These are phyloP conservation scores for Caranx melampygus DNA, from an alignment of 2,113 vertebrate genomes.

Conservation along the genomic window DNA sequence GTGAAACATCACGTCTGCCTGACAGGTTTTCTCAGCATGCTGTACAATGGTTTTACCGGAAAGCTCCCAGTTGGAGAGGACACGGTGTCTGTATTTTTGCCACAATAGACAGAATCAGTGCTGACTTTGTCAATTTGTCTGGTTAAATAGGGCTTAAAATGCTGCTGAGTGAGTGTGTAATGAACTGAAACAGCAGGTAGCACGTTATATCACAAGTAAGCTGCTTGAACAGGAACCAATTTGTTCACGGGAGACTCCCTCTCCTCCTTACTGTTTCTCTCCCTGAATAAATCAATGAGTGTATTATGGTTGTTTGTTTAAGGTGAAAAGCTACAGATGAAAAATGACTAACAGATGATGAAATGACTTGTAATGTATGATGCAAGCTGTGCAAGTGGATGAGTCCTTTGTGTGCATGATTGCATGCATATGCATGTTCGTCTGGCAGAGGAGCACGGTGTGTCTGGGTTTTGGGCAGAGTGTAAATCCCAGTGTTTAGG, in stretches of 20 bases:
- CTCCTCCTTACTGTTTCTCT: slow-evolving; percentile 11
- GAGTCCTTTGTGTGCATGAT: slow-evolving; percentile 63
- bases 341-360: slow-evolving; percentile 73
- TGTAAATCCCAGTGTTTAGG: slow-evolving; percentile 68
- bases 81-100: neutral
- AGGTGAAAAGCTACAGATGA: slow-evolving; percentile 50
- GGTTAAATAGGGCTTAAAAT: slow-evolving; percentile 49
- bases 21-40: neutral
- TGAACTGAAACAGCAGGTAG: slow-evolving; percentile 34
- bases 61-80: neutral
- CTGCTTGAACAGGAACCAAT: slow-evolving; percentile 45
- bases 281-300: slow-evolving; percentile 43
- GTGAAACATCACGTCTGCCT: slow-evolving; percentile 4
- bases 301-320: slow-evolving; percentile 65
- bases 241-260: slow-evolving; percentile 35
- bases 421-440: slow-evolving; percentile 73
- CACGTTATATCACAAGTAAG: slow-evolving; percentile 26
- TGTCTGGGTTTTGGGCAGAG: slow-evolving; percentile 64
- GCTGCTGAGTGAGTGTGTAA: slow-evolving; percentile 26
- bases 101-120: neutral
- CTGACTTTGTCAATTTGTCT: slow-evolving; percentile 30
- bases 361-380: slow-evolving; percentile 74
- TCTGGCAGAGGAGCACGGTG: slow-evolving; percentile 58
- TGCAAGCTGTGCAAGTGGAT: slow-evolving; percentile 69
- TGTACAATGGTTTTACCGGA: slow-evolving; percentile 1